Evolutionary conservation across 2,888 invertebrate species (phyloP).

Genomic region (Sinohyriopsis cumingii): DNA sequence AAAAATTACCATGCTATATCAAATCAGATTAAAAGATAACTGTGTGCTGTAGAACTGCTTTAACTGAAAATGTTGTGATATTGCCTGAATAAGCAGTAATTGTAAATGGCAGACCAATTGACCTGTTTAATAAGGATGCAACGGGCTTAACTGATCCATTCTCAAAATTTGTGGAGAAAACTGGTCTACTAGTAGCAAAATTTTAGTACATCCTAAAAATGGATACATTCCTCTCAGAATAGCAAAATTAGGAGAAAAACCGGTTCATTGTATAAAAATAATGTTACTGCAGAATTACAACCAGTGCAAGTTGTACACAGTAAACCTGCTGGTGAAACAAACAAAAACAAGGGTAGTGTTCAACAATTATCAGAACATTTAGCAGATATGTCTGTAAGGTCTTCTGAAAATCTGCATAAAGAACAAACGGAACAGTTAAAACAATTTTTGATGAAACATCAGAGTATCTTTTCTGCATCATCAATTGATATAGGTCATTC

Average conservation of each 20-base stretch:
- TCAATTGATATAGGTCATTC: conserved; percentile 17
- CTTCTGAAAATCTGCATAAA: neutral
- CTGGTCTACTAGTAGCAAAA: conserved; percentile 7
- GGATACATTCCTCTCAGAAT: conserved; percentile 17
- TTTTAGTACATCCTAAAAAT: conserved; percentile 7
- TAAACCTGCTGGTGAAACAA: neutral
- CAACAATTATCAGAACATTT: conserved; percentile 4
- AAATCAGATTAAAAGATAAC: neutral
- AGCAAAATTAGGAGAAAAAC: conserved; percentile 5
- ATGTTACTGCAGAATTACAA: conserved; percentile 8
- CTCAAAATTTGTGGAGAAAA: conserved; percentile 5
- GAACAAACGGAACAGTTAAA: conserved; percentile 1
- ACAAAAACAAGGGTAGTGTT: neutral
- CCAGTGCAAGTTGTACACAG: conserved; percentile 1
- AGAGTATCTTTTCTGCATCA: conserved; percentile 16
- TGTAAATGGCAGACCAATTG: conserved; percentile 5
- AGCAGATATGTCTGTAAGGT: conserved; percentile 1
- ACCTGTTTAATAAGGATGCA: neutral
- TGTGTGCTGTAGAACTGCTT: conserved; percentile 6
- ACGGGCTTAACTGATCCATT: conserved; percentile 8
- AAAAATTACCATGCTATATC: no score
- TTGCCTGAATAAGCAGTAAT: conserved; percentile 9
- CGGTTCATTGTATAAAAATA: conserved; percentile 11
- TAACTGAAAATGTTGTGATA: conserved; percentile 5
- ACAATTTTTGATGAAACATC: conserved; percentile 9